These are phyloP conservation scores for Ochotona curzoniae DNA, from an alignment of 2,113 vertebrate species.

Conservation along the genomic window DNA sequence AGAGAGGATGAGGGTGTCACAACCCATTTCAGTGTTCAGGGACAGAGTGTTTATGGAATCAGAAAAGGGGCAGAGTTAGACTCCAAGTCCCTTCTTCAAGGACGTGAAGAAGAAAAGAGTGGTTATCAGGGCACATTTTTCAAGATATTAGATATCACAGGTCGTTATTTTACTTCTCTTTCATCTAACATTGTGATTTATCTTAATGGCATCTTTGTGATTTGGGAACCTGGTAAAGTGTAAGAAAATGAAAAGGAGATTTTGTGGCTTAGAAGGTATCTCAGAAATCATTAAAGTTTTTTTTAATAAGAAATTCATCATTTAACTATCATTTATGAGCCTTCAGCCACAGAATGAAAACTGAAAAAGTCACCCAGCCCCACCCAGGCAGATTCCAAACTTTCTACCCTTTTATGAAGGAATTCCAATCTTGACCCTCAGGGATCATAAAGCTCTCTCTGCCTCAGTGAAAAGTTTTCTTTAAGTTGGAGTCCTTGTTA, in stretches of 20 bases:
- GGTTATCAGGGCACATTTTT: slow-evolving; percentile 25
- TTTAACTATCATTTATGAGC: background rate
- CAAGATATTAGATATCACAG: background rate
- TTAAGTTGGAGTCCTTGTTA: background rate
- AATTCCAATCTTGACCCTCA: background rate
- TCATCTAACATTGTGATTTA: slow-evolving; percentile 61
- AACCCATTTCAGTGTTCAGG: background rate
- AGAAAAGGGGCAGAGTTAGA: slow-evolving; percentile 3
- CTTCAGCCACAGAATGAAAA: background rate
- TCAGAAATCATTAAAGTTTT: slow-evolving; percentile 12
- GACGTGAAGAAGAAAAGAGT: slow-evolving; percentile 28
- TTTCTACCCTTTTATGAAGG: background rate
- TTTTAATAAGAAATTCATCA: slow-evolving; percentile 6
- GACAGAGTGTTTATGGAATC: slow-evolving; percentile 46
- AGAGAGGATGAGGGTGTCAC: background rate
- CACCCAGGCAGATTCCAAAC: background rate
- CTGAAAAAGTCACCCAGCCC: background rate
- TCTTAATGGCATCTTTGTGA: slow-evolving; percentile 12
- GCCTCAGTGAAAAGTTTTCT: background rate
- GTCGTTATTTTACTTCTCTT: slow-evolving; percentile 61
- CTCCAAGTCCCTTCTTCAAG: slow-evolving; percentile 25
- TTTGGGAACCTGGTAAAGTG: background rate
- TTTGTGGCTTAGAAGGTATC: slow-evolving; percentile 4
- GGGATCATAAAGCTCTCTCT: background rate
- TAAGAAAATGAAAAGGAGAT: background rate